Evolutionary conservation across 2,888 invertebrate genomes (phyloP), one percentile per base, ranked within the genome.

Genomic region (Drosophila pegasa): DNA sequence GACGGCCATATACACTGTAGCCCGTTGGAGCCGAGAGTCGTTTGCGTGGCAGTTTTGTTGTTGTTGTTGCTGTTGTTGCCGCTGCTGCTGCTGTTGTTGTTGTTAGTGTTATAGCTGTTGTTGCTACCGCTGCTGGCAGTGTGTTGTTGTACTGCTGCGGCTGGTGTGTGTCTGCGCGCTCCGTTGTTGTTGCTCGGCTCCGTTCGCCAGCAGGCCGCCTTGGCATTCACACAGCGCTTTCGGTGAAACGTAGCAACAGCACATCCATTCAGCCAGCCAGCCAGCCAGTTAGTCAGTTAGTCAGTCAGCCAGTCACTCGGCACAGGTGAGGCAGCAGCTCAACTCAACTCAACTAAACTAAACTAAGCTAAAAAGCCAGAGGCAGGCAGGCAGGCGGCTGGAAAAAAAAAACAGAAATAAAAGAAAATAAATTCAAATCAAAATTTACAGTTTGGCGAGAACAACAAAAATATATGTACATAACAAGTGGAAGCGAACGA

Each of bases 1-100:
- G 27, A 29, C 33, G n/a, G n/a, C n/a, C n/a, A n/a, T n/a, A 50
- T 50, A 51, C 41, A 73, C 63, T 76, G 60, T 48, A 66, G 69
- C 48, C 48, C 58, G 48, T 75, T 74, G 71, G 85, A 78, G 75
- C 62, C 66, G 75, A 69, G 71, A 71, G 80, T 77, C 81, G 81
- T 77, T 81, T 86, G 82, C 87, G 87, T 87, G 87, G 87, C 87
- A 87, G 74, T 83, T 88, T 87, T 73, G 81, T 65, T 43, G 54
- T 38, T 57, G n/a, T 45, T 51, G 20, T n/a, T 35, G 16, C 33
- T 56, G 38, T 25, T 66, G 29, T 33, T 48, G n/a, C 22, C 33
- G 18, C n/a, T 64, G 25, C 25, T 64, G 27, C 38, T 45, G 54
- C 54, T 76, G 45, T 55, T 62, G 72, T 66, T 64, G 69, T 69